phyloP scores from a whole-genome alignment of 2,113 vertebrate species.

The Petroica traversi region DNA sequence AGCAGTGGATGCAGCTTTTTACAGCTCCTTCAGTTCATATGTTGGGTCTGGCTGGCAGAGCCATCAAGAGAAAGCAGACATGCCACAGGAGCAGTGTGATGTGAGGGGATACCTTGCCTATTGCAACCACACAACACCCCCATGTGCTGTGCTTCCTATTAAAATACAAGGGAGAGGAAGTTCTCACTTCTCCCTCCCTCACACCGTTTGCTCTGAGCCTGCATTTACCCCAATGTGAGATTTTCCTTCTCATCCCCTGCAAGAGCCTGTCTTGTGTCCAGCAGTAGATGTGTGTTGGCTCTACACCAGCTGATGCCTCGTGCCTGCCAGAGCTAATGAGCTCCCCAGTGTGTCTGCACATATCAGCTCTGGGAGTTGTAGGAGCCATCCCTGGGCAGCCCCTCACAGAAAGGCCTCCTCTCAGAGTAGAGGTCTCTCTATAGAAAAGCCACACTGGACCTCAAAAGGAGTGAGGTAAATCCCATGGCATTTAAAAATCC shows the following conservation, averaged over 20 bases:
- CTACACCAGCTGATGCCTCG: background rate
- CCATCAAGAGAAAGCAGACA: background rate
- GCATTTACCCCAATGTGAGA: fast-evolving
- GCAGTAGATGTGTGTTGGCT: fast-evolving
- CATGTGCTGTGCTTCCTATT: background rate
- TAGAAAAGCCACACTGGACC: background rate
- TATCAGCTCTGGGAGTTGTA: background rate
- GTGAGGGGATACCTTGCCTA: background rate
- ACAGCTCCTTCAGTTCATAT: background rate
- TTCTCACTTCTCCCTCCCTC: fast-evolving
- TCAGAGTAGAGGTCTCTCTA: fast-evolving
- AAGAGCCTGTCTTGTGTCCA: background rate
- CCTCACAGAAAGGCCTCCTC: background rate
- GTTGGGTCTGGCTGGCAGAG: background rate
- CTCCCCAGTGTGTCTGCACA: fast-evolving
- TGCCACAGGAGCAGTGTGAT: fast-evolving
- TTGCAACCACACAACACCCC: too few relatives aligned
- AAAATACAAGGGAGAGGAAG: background rate
- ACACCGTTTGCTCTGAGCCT: background rate
- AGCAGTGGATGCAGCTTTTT: background rate
- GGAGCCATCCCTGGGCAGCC: fast-evolving
- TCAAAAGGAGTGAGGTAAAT: background rate
- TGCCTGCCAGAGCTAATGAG: background rate
- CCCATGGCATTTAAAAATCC: background rate
- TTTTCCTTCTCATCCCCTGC: background rate